Conservation (phyloP, 2,888 invertebrate genomes). For the Rhagonycha lutea region DNA sequence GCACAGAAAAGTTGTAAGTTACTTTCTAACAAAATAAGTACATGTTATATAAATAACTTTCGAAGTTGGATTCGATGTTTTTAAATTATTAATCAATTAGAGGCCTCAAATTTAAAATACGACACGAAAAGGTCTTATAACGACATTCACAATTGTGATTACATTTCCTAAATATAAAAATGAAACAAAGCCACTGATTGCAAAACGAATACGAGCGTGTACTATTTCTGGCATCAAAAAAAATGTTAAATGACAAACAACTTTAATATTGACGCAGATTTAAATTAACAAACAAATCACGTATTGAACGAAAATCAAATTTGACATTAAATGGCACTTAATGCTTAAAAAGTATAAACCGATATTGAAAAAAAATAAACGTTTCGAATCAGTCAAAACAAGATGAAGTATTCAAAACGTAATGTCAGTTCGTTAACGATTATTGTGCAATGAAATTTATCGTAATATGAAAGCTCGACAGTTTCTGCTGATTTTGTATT, state of each 20-base stretch:
- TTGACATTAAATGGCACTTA: not conserved
- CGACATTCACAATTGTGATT: not conserved
- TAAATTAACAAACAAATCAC: not conserved
- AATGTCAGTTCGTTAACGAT: not conserved
- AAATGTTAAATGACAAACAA: not conserved
- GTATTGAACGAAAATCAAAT: not conserved
- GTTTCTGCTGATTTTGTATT: not conserved
- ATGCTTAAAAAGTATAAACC: not conserved
- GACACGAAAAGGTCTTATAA: not conserved
- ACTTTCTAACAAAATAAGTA: not conserved
- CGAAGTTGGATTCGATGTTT: not conserved
- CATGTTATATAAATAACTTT: not conserved
- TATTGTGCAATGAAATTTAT: not conserved
- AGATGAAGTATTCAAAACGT: not conserved
- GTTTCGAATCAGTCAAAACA: not conserved
- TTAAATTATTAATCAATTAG: not conserved
- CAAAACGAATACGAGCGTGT: too few species aligned
- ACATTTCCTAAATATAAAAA: not conserved
- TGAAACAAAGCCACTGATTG: not conserved
- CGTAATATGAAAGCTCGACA: not conserved
- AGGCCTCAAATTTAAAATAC: not conserved
- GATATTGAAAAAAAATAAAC: not conserved
- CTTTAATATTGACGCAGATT: not conserved
- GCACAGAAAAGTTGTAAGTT: too few species aligned
- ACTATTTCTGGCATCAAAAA: not conserved